Percentiles rank a stretch among this genome's conserved stretches.
phyloP scores from a whole-genome alignment of 2,888 invertebrate genomes.

The Aphidoletes aphidimyza region DNA sequence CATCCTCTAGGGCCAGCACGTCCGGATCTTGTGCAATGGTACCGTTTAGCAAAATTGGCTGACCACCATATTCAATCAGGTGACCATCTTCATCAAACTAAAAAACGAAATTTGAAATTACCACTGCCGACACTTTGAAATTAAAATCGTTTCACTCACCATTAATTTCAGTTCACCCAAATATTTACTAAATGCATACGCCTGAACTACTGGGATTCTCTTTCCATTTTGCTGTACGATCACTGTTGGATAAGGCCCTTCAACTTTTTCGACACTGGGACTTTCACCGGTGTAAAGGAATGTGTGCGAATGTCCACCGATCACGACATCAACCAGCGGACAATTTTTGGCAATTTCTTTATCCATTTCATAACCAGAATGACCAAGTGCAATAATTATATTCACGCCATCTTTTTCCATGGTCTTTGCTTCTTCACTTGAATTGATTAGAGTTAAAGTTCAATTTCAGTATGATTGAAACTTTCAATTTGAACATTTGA shows the following conservation, averaged over 20 bases:
- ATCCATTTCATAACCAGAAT: conserved; percentile 85
- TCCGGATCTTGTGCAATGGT: conserved; percentile 75
- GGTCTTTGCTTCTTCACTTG: conserved; percentile 71
- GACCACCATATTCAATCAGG: conserved; percentile 74
- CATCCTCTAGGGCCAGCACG: conserved; percentile 71
- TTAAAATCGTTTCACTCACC: background rate
- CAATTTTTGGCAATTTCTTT: conserved; percentile 80
- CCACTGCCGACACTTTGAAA: background rate
- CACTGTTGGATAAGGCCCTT: conserved; percentile 82
- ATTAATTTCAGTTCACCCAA: conserved; percentile 78
- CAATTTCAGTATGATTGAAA: background rate
- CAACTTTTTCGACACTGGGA: conserved; percentile 76
- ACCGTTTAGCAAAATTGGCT: conserved; percentile 79
- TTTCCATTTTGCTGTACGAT: conserved; percentile 77
- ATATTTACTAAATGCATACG: conserved; percentile 91
- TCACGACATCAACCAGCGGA: conserved; percentile 83
- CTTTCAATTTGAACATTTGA: conserved; percentile 55
- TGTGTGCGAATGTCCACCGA: conserved; percentile 92
- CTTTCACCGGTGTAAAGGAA: conserved; percentile 82
- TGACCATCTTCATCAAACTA: conserved; percentile 79
- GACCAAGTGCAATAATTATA: conserved; percentile 88
- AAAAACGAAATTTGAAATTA: background rate
- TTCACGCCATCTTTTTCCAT: conserved; percentile 75
- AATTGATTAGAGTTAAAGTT: conserved; percentile 5
- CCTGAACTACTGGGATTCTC: conserved; percentile 85